Evolutionary conservation across 2,113 vertebrate genomes (phyloP).

Genomic region (Cinclus mexicanus): DNA sequence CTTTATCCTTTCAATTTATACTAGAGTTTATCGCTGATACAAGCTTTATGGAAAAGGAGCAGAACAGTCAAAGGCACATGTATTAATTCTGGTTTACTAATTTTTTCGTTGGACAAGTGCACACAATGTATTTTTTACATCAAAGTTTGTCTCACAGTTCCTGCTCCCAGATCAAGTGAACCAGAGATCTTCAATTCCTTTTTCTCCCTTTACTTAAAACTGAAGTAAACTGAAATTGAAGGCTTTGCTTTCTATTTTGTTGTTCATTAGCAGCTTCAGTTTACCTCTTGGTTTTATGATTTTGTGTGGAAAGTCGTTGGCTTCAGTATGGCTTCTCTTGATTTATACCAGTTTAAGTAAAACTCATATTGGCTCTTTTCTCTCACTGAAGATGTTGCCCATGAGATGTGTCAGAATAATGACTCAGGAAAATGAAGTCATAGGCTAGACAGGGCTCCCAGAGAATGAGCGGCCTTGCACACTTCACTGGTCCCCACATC

Average conservation of each 20-base stretch:
- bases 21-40: not conserved
- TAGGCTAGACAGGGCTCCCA: slow-evolving; percentile 28
- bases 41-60: not conserved
- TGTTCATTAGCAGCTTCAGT: not conserved
- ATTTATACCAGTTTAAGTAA: slow-evolving; percentile 47
- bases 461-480: slow-evolving; percentile 50
- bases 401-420: slow-evolving; percentile 55
- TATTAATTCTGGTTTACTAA: not conserved
- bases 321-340: not conserved
- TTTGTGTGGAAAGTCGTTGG: not conserved
- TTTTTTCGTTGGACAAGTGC: not conserved
- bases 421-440: slow-evolving; percentile 55
- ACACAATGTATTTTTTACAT: not conserved
- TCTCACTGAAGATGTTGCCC: slow-evolving; percentile 62
- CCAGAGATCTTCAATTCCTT: not conserved
- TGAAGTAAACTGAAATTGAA: slow-evolving; percentile 5
- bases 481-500: slow-evolving; percentile 42
- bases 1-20: not conserved
- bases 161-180: not conserved
- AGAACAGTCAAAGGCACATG: not conserved
- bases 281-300: not conserved
- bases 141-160: not conserved
- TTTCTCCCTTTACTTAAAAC: not conserved
- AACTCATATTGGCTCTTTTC: slow-evolving; percentile 47
- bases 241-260: not conserved